Base-by-base conservation (phyloP, 2,888 invertebrate species). In the Drosophila paranaensis region DNA sequence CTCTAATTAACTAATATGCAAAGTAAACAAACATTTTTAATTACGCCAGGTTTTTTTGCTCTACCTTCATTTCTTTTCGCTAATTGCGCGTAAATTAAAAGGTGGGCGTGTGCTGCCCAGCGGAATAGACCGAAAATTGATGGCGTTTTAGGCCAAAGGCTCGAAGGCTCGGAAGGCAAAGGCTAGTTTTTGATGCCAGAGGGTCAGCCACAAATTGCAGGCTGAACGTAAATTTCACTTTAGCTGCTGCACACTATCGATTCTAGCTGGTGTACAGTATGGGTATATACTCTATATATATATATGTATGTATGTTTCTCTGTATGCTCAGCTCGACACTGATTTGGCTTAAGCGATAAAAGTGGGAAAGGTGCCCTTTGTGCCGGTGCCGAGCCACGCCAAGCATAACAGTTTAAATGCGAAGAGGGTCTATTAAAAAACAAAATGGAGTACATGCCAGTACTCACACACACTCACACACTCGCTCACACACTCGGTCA, bases 351-450 rank as follows among this genome's bases (percentile, higher is more conserved):
- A 75, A 83, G 71, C 89, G 90, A 89, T 89, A 88, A 83, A 77
- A 68, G 62, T 74, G 72, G 71, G 61, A 67, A 71, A 81, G 86
- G 68, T 39, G 30, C 73, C 87, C 79, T 88, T 86, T 81, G 83
- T 79, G 89, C 64, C 64, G 43, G 57, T 6, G 13, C 25, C 43
- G 43, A 25, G 67, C 60, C 79, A 81, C 77, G 84, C 87, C 90
- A 83, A 82, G 83, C 89, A 90, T 88, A 90, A 83, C 88, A 85
- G 83, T 90, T 88, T 90, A 88, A 90, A 86, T 83, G 79, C 81
- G 79, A 86, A 71, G 60, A 63, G 77, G 78, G 79, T 88, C 83
- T 88, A 86, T 86, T 90, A 88, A 82, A 88, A 86, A 80, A 82
- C 78, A 74, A 82, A 86, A 90, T 89, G 86, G 82, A 88, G 80